phyloP scores from a whole-genome alignment of 2,888 invertebrate species.

The Cetonia aurata region DNA sequence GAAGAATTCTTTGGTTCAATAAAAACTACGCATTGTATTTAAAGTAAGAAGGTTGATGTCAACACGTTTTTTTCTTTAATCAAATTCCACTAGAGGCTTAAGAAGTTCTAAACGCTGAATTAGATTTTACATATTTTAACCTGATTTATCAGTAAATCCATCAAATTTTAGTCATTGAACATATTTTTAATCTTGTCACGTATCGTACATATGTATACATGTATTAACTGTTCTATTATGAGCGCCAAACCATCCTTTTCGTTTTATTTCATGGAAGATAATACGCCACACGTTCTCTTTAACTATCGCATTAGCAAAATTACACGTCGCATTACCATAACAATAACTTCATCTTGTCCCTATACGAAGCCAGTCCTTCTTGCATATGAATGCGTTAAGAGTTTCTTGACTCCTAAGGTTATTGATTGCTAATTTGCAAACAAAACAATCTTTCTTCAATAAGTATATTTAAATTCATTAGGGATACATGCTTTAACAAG shows the following conservation, averaged over 20 bases:
- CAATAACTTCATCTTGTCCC: conserved; percentile 13
- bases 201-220: neutral
- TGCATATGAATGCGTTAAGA: neutral
- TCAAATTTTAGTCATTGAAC: neutral
- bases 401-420: conserved; percentile 25
- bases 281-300: conserved; percentile 1
- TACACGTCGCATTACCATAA: conserved; percentile 25
- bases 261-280: conserved; percentile 1
- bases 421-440: conserved; percentile 32
- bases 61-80: no score
- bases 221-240: neutral
- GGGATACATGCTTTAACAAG: conserved; percentile 17
- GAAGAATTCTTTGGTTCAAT: no score
- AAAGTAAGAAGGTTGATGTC: no score
- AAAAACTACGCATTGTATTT: no score
- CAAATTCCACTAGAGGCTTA: no score
- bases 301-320: neutral
- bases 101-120: no score
- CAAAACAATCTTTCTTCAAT: conserved; percentile 16
- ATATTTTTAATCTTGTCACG: neutral
- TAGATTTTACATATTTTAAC: no score
- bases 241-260: neutral
- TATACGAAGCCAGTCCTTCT: neutral
- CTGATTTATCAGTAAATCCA: neutral
- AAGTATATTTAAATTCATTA: conserved; percentile 19